Evolutionary conservation across 2,888 invertebrate species (phyloP), one percentile per base, ranked within the genome.

Genomic region (Drosophila anomalata): DNA sequence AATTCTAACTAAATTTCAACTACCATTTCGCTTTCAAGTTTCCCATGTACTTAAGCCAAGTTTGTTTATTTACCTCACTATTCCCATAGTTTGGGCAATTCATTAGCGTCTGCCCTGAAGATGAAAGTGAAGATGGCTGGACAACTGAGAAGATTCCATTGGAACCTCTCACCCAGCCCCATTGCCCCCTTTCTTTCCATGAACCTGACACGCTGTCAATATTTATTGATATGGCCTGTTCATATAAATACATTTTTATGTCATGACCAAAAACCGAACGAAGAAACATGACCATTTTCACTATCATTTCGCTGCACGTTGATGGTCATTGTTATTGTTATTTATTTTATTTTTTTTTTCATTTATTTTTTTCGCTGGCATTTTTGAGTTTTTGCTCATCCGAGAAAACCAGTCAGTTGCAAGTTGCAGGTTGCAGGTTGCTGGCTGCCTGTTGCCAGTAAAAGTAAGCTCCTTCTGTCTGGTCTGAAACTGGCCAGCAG

Each of bases 391-490:
- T 59, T 74, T 63, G 58, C 53, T 65, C 66, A 56, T 68, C 67
- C 31, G 54, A 50, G 54, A 73, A 73, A 73, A 71, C 71, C 72
- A 53, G 73, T 67, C 60, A 56, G 42, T 41, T 54, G 56, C 41
- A 50, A 59, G 59, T 61, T 42, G 41, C 41, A 42, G 41, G 20
- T 42, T 42, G 44, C 47, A 53, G 48, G 47, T 47, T 59, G 58
- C 50, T 12, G 61, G 42, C 39, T 54, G 51, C 44, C 44, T 29
- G 24, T 20, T 57, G 57, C 61, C 81, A 82, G 82, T 85, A 82
- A 82, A 82, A 82, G 81, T 85, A 85, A 85, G 81, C 83, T 85
- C 81, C 79, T 82, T 82, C 75, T 67, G 79, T 58, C 65, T 70
- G 36, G 76, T 73, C 72, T 75, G 72, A 81, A 85, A 81, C 81